Percentiles rank a stretch among this genome's conserved stretches.
Conservation (phyloP, 2,888 invertebrate species). For the Cheilosia impressa region DNA sequence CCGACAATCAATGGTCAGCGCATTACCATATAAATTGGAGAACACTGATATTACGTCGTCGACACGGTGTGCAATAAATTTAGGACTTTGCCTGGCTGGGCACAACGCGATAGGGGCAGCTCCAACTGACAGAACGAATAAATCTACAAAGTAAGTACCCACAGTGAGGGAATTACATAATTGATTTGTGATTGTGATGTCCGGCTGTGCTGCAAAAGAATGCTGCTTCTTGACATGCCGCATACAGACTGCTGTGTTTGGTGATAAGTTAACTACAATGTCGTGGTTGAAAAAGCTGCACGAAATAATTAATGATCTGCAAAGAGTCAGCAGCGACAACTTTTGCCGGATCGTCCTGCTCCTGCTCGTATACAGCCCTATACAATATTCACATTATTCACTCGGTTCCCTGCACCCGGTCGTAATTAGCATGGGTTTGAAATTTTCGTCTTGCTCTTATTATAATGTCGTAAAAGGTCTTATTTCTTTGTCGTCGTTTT, state of each 20-base stretch:
- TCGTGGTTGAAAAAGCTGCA: constrained; percentile 37
- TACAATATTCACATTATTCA: constrained; percentile 15
- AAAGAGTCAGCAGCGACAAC: constrained; percentile 16
- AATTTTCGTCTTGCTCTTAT: constrained; percentile 57
- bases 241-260: constrained; percentile 32
- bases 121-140: background rate
- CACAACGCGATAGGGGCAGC: constrained; percentile 7
- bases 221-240: background rate
- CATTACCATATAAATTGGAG: constrained; percentile 63
- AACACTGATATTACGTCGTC: constrained; percentile 44
- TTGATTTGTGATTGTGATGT: constrained; percentile 1
- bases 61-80: constrained; percentile 55
- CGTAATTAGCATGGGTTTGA: constrained; percentile 58
- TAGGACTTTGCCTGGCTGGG: constrained; percentile 20
- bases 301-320: constrained; percentile 68
- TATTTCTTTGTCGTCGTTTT: constrained; percentile 2
- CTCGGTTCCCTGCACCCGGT: constrained; percentile 6
- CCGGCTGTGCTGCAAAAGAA: background rate
- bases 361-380: background rate
- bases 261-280: constrained; percentile 42
- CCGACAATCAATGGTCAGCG: constrained; percentile 33
- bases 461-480: constrained; percentile 49
- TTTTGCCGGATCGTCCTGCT: background rate
- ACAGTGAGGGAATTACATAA: constrained; percentile 13
- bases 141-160: background rate